Conservation (phyloP, 1,140 invertebrate genomes). For the Anadara kagoshimensis region DNA sequence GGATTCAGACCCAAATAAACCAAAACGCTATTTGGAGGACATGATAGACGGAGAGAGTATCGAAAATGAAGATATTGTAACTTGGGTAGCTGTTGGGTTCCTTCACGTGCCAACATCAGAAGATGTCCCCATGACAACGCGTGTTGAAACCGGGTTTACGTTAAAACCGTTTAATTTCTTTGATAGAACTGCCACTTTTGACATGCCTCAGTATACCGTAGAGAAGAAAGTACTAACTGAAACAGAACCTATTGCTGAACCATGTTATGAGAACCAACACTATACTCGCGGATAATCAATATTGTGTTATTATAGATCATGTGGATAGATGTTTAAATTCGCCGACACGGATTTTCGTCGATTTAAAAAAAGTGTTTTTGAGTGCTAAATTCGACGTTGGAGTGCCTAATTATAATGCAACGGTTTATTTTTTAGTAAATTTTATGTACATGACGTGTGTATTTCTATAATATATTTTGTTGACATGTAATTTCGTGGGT, state of each 20-base stretch:
- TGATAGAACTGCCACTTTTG: conserved; percentile 38
- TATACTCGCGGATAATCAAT: no score
- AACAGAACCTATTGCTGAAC: neutral
- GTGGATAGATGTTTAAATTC: no score
- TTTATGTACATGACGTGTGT: no score
- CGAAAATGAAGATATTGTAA: conserved; percentile 39
- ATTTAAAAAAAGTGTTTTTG: no score
- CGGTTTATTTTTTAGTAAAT: neutral
- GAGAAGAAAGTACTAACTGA: conserved; percentile 8
- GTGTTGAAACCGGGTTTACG: conserved; percentile 33
- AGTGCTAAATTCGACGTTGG: no score
- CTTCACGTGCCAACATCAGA: conserved; percentile 46
- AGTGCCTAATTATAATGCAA: no score
- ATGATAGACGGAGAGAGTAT: conserved; percentile 40
- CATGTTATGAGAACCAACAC: neutral
- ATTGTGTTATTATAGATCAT: no score
- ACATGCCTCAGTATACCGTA: conserved; percentile 28
- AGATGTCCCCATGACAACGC: conserved; percentile 43
- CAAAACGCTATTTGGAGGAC: conserved; percentile 27
- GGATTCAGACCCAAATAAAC: conserved; percentile 7
- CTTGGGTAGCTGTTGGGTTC: conserved; percentile 42
- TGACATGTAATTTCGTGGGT: no score
- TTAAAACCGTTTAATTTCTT: conserved; percentile 49
- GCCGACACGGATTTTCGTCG: no score
- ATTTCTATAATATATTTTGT: no score